phyloP scores from a whole-genome alignment of 1,140 invertebrate genomes.

The Drosophila eugracilis region DNA sequence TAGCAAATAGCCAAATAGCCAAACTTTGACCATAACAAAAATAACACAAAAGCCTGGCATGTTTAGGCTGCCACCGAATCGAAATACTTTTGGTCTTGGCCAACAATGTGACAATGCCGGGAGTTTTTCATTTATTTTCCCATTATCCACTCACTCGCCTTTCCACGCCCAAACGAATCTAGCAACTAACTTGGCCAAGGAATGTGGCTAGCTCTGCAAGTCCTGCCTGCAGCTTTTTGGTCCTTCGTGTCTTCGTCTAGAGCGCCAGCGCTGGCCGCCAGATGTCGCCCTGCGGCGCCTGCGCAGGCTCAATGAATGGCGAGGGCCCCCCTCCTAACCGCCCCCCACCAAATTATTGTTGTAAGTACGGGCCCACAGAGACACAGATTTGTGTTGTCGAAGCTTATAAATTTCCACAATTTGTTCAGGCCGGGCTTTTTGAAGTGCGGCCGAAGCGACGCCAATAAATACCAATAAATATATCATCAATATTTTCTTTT shows the following conservation, averaged over 20 bases:
- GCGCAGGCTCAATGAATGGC: conserved; percentile 32
- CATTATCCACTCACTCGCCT: conserved; percentile 40
- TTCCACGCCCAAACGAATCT: conserved; percentile 46
- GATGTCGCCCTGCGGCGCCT: conserved; percentile 68
- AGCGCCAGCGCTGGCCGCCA: conserved; percentile 45
- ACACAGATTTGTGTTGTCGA: conserved; percentile 28
- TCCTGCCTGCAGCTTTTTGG: conserved; percentile 45
- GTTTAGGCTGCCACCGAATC: conserved; percentile 27
- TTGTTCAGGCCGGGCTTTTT: conserved; percentile 63
- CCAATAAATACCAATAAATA: conserved; percentile 80
- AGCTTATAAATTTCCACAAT: conserved; percentile 66
- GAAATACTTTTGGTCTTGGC: conserved; percentile 52
- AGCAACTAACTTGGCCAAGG: conserved; percentile 22
- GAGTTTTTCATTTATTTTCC: conserved; percentile 48
- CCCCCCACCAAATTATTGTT: background rate
- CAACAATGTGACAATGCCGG: conserved; percentile 72
- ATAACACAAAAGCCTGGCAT: conserved; percentile 40
- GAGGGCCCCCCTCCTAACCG: too few species aligned
- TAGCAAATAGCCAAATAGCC: conserved; percentile 20
- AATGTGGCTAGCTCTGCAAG: conserved; percentile 40
- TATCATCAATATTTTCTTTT: conserved; percentile 63
- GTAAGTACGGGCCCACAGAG: conserved; percentile 15
- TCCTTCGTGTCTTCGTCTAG: conserved; percentile 48
- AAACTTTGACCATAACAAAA: conserved; percentile 65
- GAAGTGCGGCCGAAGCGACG: conserved; percentile 59